Evolutionary conservation across 2,797 vertebrate genomes (phyloP), one percentile per base, ranked within the genome.

Genomic region (Peromyscus melanophrys): DNA sequence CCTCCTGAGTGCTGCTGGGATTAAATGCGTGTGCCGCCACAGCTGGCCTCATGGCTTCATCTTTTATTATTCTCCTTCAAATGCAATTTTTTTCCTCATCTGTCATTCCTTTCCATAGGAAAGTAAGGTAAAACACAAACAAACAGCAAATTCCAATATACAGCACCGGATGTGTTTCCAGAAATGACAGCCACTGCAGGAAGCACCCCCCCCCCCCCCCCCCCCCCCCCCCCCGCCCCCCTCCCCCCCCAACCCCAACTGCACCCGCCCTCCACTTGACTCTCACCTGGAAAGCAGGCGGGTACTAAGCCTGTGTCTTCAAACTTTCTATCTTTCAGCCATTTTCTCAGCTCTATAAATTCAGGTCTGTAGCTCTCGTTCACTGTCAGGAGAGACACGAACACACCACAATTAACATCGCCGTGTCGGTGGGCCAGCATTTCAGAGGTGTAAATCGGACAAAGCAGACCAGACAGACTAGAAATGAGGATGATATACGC

Each of bases 301-400:
- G 99, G 99, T 81, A 96, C 99, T 97, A 99, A 98, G 95, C 97
- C 98, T 4, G n/a, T 97, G 19, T 99, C 98, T 76, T 92, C 97
- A 98, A 99, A 99, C 78, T 99, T 99, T 97, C 99, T 99, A 2
- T 98, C 98, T 98, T 99, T 99, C 49, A 99, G 98, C 98, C 99
- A 99, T 95, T 97, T 99, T 98, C 98, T 98, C 71, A 99, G 98
- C 75, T 98, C 97, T 97, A 99, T 98, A n/a, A 99, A 99, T 93
- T 98, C 98, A 14, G 59, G 95, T 97, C 99, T 99, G 87, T 99
- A 98, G 97, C 99, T 98, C 86, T 99, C 98, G 89, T 98, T 99
- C 21, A 98, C 99, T 99, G 87, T 98, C 69, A 94, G 67, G 12
- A 0, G 2, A 87, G 40, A 19, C 83, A 37, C 17, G 2, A 65